These are phyloP conservation scores for Puntigrus tetrazona DNA, from an alignment of 2,113 vertebrate genomes.

Conservation along the genomic window DNA sequence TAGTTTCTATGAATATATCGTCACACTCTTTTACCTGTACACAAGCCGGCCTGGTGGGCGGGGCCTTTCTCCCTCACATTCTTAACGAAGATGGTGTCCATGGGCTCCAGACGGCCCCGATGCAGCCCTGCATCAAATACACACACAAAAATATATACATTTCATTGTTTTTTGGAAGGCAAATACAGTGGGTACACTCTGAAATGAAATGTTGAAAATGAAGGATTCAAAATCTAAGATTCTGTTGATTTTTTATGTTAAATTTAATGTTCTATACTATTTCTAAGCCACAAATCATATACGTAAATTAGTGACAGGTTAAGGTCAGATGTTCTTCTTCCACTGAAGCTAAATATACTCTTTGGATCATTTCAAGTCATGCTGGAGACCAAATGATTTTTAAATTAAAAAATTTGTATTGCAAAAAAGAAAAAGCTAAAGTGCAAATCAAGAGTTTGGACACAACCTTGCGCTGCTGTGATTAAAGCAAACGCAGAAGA, in stretches of 20 bases:
- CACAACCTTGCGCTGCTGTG: not conserved
- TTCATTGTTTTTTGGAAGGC: not conserved
- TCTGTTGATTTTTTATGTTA: not conserved
- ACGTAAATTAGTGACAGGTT: not conserved
- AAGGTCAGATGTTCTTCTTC: no score
- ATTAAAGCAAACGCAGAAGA: not conserved
- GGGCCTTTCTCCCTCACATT: constrained; percentile 92
- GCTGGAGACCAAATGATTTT: no score
- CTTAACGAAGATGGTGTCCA: constrained; percentile 99
- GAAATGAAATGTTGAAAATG: not conserved
- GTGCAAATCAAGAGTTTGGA: not conserved
- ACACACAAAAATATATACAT: constrained; percentile 11
- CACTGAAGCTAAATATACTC: no score
- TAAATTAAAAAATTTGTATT: no score
- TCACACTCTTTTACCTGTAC: constrained; percentile 80
- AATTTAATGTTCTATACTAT: not conserved
- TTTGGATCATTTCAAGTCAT: no score
- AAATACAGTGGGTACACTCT: not conserved
- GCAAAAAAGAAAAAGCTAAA: no score
- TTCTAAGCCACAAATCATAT: not conserved
- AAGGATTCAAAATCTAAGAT: not conserved
- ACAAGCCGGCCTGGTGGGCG: constrained; percentile 88
- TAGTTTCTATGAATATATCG: not conserved
- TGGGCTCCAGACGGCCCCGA: constrained; percentile 86
- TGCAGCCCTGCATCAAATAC: constrained; percentile 66